Base-by-base conservation (phyloP, 2,797 vertebrate species). In the Diglossa cyanea region DNA sequence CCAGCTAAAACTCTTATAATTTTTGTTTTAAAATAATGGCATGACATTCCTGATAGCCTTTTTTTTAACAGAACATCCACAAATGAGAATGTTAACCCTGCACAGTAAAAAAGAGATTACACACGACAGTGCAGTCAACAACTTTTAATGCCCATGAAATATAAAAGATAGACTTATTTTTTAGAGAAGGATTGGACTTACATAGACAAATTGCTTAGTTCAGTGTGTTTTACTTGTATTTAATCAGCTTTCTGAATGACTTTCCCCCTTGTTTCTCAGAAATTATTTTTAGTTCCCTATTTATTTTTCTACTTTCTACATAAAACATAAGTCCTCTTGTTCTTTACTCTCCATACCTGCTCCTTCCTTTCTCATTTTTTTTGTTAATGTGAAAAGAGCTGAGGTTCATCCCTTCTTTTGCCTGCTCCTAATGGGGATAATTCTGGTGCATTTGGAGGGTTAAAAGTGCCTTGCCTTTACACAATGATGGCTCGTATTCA, bases 61-160 rank as follows among this genome's bases (percentile, higher is more conserved):
- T 93, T 68, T 94, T 96, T 91, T 95, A 96, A 91, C 74, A 86
- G 93, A 97, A 93, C 45, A 91, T 33, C 70, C 75, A 82, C 39
- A 74, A 71, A 96, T 79, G 85, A 97, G 90, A 96, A 97, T 84
- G 73, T 37, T 95, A 92, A 96, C 90, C 67, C 67, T 74, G 71
- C 42, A 81, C 8, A 79, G 89, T 53, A 89, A 76, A 92, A 89
- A 73, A 65, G 61, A 88, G 42, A 94, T 66, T 91, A 86, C 72
- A 94, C 17, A 26, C 20, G 28, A 81, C 73, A 91, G 81, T 54
- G 66, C 60, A 79, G 48, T 86, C 96, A 94, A 79, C 37, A 96
- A 86, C 78, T 94, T 95, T 60, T 61, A 93, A 73, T 76, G 86
- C 19, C 40, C 50, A 13, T 19, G 72, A 72, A 79, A 79, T 58